Evolutionary conservation across 1,140 invertebrate genomes (phyloP).

Genomic region (Pogonomyrmex californicus): DNA sequence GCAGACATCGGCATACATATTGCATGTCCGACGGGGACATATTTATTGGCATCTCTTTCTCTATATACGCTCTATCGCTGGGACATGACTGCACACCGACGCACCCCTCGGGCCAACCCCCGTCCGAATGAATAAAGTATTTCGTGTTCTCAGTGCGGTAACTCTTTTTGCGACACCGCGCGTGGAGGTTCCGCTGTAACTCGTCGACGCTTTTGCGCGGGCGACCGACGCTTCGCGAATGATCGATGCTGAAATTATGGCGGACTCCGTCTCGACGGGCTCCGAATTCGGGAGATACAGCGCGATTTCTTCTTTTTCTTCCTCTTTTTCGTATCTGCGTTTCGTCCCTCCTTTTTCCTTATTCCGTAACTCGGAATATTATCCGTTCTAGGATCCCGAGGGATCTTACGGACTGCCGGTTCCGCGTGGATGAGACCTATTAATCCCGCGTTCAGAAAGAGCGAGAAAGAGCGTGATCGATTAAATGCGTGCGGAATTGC

Average conservation of each 20-base stretch:
- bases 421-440: conserved; percentile 23
- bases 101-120: conserved; percentile 52
- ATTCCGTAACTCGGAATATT: conserved; percentile 17
- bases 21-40: conserved; percentile 83
- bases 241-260: conserved; percentile 81
- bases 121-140: conserved; percentile 81
- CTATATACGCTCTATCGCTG: conserved; percentile 78
- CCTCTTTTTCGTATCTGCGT: conserved; percentile 13
- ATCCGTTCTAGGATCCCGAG: conserved; percentile 41
- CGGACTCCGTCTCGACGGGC: conserved; percentile 53
- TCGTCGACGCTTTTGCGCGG: conserved; percentile 74
- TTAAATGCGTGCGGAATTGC: conserved; percentile 31
- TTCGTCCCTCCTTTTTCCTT: conserved; percentile 27
- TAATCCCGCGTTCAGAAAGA: conserved; percentile 13
- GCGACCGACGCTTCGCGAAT: conserved; percentile 70
- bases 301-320: conserved; percentile 34
- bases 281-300: conserved; percentile 37
- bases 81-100: conserved; percentile 73
- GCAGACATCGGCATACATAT: conserved; percentile 84
- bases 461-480: conserved; percentile 25
- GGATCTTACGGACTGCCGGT: conserved; percentile 34
- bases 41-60: conserved; percentile 85
- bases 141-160: conserved; percentile 72
- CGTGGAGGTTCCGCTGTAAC: conserved; percentile 66
- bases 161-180: conserved; percentile 60